A percentile compares a stretch with the other conserved stretches of the same genome.
These are phyloP conservation scores for Neelides folsomi DNA, from an alignment of 2,888 invertebrate genomes.

Conservation along the genomic window DNA sequence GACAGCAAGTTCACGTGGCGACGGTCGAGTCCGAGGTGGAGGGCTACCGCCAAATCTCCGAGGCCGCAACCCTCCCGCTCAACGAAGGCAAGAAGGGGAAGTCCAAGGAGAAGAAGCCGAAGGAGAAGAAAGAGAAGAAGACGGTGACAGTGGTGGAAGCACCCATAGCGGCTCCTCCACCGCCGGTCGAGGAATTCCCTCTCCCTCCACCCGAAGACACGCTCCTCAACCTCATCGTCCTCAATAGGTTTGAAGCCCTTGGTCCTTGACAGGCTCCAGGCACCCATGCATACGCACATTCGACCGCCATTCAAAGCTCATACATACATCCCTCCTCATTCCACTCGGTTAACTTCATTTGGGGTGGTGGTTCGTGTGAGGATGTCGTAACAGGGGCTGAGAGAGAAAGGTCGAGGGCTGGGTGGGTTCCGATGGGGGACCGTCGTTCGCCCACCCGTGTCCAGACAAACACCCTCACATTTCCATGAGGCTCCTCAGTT, in stretches of 20 bases:
- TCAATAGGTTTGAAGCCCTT: slow-evolving; percentile 26
- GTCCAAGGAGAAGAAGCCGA: slow-evolving; percentile 31
- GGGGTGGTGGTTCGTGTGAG: too few relatives aligned
- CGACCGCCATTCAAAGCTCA: not conserved
- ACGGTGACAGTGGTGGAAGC: slow-evolving; percentile 30
- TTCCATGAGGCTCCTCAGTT: too few relatives aligned
- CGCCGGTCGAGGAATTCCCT: slow-evolving; percentile 32
- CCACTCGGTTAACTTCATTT: too few relatives aligned
- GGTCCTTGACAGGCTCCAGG: too few relatives aligned
- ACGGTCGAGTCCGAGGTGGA: slow-evolving; percentile 75
- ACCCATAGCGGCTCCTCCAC: slow-evolving; percentile 22
- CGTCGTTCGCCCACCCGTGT: too few relatives aligned
- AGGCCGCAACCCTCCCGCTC: slow-evolving; percentile 33
- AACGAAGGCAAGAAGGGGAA: slow-evolving; percentile 29
- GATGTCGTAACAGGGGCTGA: too few relatives aligned
- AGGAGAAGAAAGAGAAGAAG: slow-evolving; percentile 34
- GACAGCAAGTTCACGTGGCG: slow-evolving; percentile 66
- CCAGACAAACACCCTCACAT: too few relatives aligned
- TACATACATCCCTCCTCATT: not conserved
- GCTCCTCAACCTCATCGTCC: slow-evolving; percentile 33
- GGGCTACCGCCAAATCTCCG: slow-evolving; percentile 35
- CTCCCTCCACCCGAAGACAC: slow-evolving; percentile 34
- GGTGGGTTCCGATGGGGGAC: too few relatives aligned
- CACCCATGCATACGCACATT: too few relatives aligned
- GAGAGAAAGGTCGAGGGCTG: too few relatives aligned